phyloP scores from a whole-genome alignment of 2,797 vertebrate genomes.

The Echeneis naucrates region DNA sequence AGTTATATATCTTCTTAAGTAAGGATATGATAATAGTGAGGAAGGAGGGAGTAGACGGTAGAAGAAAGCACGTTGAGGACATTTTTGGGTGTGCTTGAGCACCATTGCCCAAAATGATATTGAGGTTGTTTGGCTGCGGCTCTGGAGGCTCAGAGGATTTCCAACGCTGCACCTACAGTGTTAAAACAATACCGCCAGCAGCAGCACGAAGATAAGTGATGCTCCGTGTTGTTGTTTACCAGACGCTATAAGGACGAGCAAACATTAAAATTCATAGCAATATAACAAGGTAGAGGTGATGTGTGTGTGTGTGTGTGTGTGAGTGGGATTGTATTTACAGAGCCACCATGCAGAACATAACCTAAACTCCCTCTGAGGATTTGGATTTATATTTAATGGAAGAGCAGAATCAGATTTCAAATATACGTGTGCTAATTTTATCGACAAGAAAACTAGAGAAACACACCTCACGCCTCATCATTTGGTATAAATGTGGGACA shows the following conservation, averaged over 20 bases:
- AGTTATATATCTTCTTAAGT: constrained; percentile 17
- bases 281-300: constrained; percentile 42
- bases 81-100: constrained; percentile 38
- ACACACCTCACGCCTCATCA: not conserved
- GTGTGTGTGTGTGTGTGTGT: constrained; percentile 33
- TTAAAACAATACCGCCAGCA: constrained; percentile 42
- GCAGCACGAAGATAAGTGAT: constrained; percentile 38
- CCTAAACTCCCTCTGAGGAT: constrained; percentile 50
- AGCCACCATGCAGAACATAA: constrained; percentile 32
- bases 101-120: constrained; percentile 55
- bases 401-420: constrained; percentile 1
- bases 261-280: constrained; percentile 49
- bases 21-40: constrained; percentile 32
- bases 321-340: constrained; percentile 55
- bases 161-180: constrained; percentile 35
- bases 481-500: too few species aligned
- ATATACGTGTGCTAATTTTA: not conserved
- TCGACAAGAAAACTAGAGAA: not conserved
- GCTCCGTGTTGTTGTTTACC: constrained; percentile 50
- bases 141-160: constrained; percentile 44
- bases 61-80: constrained; percentile 33
- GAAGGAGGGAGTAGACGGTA: constrained; percentile 2
- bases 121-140: constrained; percentile 51
- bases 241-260: constrained; percentile 40
- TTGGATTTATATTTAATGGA: constrained; percentile 30